Conservation (phyloP, 1,140 invertebrate species). For the Berghia stephanieae region DNA sequence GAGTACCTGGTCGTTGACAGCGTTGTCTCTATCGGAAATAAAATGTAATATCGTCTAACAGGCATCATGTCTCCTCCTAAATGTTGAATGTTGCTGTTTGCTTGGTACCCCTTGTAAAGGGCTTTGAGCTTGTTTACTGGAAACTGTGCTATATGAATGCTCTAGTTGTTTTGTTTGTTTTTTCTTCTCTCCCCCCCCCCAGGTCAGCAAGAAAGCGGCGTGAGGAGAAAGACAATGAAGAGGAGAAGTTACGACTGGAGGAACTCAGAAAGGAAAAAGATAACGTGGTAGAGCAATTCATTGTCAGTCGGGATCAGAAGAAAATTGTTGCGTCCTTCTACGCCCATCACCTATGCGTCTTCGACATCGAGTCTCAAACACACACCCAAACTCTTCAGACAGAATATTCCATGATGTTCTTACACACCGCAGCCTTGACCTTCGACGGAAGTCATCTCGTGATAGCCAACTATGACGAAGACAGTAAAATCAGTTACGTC, state of each 20-base stretch:
- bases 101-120: no score
- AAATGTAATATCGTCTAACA: no score
- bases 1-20: no score
- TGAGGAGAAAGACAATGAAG: conserved; percentile 48
- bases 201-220: conserved; percentile 45
- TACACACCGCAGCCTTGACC: conserved; percentile 59
- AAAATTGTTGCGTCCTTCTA: conserved; percentile 64
- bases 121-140: no score
- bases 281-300: conserved; percentile 61
- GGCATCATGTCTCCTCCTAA: no score
- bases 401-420: conserved; percentile 58
- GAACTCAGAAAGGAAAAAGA: conserved; percentile 59
- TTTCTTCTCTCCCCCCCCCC: conserved; percentile 22
- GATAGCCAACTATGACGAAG: conserved; percentile 63
- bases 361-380: conserved; percentile 51
- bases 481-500: conserved; percentile 62
- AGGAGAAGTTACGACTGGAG: conserved; percentile 49
- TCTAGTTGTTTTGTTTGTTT: not conserved
- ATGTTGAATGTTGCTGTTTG: no score
- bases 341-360: conserved; percentile 64
- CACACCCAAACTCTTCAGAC: conserved; percentile 59
- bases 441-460: conserved; percentile 59
- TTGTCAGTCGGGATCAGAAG: conserved; percentile 57
- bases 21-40: no score
- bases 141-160: no score